Percentiles rank a stretch among this genome's conserved stretches.
phyloP scores from a whole-genome alignment of 37 sponge, comb jelly and placozoan species.

The Beroe ovata region DNA sequence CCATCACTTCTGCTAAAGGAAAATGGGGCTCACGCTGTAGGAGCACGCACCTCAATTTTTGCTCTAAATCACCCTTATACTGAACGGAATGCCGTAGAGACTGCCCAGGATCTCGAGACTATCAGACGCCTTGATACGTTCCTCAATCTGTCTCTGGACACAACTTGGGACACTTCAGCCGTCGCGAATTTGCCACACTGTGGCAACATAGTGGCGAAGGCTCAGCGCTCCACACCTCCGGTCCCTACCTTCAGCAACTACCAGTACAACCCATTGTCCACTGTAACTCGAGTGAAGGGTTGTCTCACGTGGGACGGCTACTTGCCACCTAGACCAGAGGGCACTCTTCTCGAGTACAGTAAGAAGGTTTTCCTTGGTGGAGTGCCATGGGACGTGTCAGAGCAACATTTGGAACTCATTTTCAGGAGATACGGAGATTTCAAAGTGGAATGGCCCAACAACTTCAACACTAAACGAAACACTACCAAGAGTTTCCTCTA shows the following conservation, averaged over 20 bases:
- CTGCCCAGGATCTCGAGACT: slow-evolving; percentile 5
- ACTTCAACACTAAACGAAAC: slow-evolving; percentile 49
- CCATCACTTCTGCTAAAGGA: neutral
- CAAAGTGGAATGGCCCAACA: slow-evolving; percentile 62
- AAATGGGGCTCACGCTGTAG: neutral
- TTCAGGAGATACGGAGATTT: slow-evolving; percentile 55
- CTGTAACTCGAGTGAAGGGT: slow-evolving; percentile 22
- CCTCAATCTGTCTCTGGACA: slow-evolving; percentile 27
- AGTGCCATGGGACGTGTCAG: slow-evolving; percentile 52
- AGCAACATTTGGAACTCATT: slow-evolving; percentile 20
- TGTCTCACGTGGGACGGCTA: slow-evolving; percentile 60
- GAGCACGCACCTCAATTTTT: neutral
- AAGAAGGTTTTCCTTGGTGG: slow-evolving; percentile 59
- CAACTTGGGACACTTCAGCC: slow-evolving; percentile 33
- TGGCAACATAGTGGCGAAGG: neutral
- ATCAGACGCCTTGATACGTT: slow-evolving; percentile 33
- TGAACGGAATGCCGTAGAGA: neutral
- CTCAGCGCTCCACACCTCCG: neutral
- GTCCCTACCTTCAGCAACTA: neutral
- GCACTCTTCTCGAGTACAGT: neutral
- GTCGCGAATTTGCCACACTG: neutral
- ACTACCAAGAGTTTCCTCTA: slow-evolving; percentile 66
- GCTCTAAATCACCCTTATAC: neutral
- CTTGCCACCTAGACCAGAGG: slow-evolving; percentile 29
- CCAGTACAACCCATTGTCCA: slow-evolving; percentile 57